A percentile compares a stretch with the other conserved stretches of the same genome.
These are phyloP conservation scores for Rana temporaria DNA, from an alignment of 2,113 vertebrate species.

Conservation along the genomic window DNA sequence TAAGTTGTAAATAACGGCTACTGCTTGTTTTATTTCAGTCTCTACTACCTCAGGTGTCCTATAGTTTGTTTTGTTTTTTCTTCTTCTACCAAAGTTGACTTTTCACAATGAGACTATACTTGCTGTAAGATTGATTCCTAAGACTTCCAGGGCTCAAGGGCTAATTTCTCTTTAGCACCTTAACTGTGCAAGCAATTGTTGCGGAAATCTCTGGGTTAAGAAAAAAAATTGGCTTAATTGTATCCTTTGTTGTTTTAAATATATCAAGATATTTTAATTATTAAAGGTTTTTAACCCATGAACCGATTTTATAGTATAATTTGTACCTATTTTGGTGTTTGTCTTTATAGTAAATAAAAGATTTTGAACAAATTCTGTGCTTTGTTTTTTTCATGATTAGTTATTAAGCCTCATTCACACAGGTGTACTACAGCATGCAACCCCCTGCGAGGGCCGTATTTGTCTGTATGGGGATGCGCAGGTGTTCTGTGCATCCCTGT, in stretches of 20 bases:
- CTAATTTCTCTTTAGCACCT: constrained; percentile 90
- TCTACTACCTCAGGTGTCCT: constrained; percentile 96
- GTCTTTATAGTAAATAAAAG: constrained; percentile 94
- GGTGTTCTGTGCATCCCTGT: too few relatives aligned
- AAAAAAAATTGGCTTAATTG: constrained; percentile 87
- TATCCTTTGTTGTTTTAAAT: constrained; percentile 91
- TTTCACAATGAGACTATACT: constrained; percentile 85
- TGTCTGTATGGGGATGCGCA: too few relatives aligned
- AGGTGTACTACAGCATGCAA: too few relatives aligned
- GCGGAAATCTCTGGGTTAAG: constrained; percentile 86
- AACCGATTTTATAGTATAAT: constrained; percentile 90
- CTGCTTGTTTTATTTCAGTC: constrained; percentile 89
- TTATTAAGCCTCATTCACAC: too few relatives aligned
- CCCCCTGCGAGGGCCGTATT: too few relatives aligned
- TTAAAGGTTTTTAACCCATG: constrained; percentile 90
- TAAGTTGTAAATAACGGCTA: constrained; percentile 86
- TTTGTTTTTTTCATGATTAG: not conserved
- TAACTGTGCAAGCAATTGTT: constrained; percentile 88
- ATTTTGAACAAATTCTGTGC: constrained; percentile 76
- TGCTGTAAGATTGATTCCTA: constrained; percentile 86
- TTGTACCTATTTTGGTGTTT: constrained; percentile 89
- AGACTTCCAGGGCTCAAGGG: constrained; percentile 91
- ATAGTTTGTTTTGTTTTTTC: constrained; percentile 75
- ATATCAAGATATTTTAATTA: constrained; percentile 90
- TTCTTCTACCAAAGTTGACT: constrained; percentile 94